Evolutionary conservation across 2,888 invertebrate genomes (phyloP), one percentile per base, ranked within the genome.

Genomic region (Gastrophysa polygoni): DNA sequence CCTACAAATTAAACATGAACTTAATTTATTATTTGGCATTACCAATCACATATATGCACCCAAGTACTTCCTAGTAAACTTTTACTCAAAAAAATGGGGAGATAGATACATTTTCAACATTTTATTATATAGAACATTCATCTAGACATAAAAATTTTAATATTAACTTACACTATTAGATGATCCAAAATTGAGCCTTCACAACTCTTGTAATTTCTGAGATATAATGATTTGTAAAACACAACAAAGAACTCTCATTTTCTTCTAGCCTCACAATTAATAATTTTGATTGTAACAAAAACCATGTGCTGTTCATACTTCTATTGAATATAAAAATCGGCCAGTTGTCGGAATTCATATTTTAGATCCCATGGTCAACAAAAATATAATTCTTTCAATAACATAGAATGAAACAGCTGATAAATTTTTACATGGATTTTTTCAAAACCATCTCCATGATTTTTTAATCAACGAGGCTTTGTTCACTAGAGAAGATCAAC

Each of bases 51-150:
- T 24, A 24, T 24, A 24, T n/a, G n/a, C n/a, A n/a, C n/a, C n/a
- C n/a, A n/a, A n/a, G n/a, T n/a, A n/a, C n/a, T n/a, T n/a, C n/a
- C n/a, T n/a, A n/a, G n/a, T n/a, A n/a, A n/a, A n/a, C n/a, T n/a
- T n/a, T n/a, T n/a, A n/a, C n/a, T n/a, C n/a, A n/a, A n/a, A n/a
- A 14, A 38, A 38, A 6, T 38, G 14, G 14, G 14, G 38, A 14
- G 38, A 6, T 14, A 8, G 11, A 38, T 14, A 10, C n/a, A 38
- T 54, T 54, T 54, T 43, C 17, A 54, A 54, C 20, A 54, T 54
- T 68, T 69, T 67, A 64, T 67, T 68, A 63, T 59, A 57, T 69
- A 64, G 64, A 67, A 69, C 68, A 69, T 69, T 63, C 58, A 69
- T 59, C 66, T 64, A 63, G 64, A 69, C 69, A 69, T 69, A 69